phyloP scores from a whole-genome alignment of 2,797 vertebrate species.

The Cephalopachus bancanus region DNA sequence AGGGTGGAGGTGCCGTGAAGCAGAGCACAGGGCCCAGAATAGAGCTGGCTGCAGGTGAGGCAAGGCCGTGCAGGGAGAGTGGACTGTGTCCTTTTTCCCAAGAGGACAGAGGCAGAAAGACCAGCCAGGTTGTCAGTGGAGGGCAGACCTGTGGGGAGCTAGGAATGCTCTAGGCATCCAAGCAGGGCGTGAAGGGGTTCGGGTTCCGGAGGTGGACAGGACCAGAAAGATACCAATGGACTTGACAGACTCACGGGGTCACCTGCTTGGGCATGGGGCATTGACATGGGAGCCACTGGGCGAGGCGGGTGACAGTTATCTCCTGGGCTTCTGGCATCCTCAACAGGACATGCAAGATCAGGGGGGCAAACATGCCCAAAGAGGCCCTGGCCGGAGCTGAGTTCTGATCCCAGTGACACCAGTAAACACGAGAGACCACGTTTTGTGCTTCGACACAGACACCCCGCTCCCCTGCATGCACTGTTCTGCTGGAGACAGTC shows the following conservation, averaged over 20 bases:
- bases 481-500: not conserved
- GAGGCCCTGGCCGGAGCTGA: not conserved
- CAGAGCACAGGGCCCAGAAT: accelerated
- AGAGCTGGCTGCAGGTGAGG: not conserved
- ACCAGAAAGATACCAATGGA: not conserved
- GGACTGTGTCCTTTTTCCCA: no score
- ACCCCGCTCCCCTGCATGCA: not conserved
- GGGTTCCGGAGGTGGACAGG: not conserved
- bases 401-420: not conserved
- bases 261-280: not conserved
- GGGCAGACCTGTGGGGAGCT: not conserved
- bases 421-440: not conserved
- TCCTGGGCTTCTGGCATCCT: not conserved
- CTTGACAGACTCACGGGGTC: not conserved
- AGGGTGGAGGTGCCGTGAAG: not conserved
- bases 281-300: not conserved
- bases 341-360: not conserved
- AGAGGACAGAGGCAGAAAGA: not conserved
- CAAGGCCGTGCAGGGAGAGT: no score
- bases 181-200: not conserved
- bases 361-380: not conserved
- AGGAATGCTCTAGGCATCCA: not conserved
- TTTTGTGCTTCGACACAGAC: not conserved
- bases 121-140: not conserved
- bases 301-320: not conserved